Base-by-base conservation (phyloP, 2,113 vertebrate genomes). In the Chionis minor region DNA sequence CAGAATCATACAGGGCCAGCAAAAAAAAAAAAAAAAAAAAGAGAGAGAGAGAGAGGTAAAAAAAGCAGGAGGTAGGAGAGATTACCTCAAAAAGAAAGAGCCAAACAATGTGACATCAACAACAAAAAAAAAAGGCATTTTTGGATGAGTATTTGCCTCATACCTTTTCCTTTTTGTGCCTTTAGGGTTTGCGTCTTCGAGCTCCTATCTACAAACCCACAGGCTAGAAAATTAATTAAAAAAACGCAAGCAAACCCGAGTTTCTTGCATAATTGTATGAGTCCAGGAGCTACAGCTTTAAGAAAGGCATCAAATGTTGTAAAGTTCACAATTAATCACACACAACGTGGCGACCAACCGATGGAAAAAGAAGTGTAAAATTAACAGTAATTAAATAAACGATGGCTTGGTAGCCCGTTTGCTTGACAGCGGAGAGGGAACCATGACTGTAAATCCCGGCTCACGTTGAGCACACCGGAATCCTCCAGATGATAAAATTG, bases 251-350 rank as follows among this genome's bases (percentile, higher is more conserved):
- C 0, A n/a, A 92, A 13, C 16, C 15, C 4, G 5, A 63, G 8
- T 89, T 87, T 91, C 84, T 94, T 79, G 70, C 73, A 27, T 75
- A 97, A 85, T 38, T 59, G 45, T 55, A 1, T 2, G 38, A 80
- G 52, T 89, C 33, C 65, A 45, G 86, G 70, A 92, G 61, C 75
- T 88, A 69, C 82, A 78, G 77, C 94, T 96, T 97, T 82, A 92
- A 94, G 90, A 87, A 83, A 62, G 51, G 59, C 69, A 86, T 28
- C 52, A 38, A 81, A 80, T 23, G 63, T 56, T 52, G 51, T 71
- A 11, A 88, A 73, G 80, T 81, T 84, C 72, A 52, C 69, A 62
- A 67, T 70, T 73, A 81, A 95, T 86, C 88, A 58, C 75, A n/a
- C 3, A 22, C 33, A 58, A 83, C 72, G 83, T 47, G 85, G 75